These are phyloP conservation scores for Zaprionus africanus DNA, from an alignment of 1,140 invertebrate genomes.

Conservation along the genomic window DNA sequence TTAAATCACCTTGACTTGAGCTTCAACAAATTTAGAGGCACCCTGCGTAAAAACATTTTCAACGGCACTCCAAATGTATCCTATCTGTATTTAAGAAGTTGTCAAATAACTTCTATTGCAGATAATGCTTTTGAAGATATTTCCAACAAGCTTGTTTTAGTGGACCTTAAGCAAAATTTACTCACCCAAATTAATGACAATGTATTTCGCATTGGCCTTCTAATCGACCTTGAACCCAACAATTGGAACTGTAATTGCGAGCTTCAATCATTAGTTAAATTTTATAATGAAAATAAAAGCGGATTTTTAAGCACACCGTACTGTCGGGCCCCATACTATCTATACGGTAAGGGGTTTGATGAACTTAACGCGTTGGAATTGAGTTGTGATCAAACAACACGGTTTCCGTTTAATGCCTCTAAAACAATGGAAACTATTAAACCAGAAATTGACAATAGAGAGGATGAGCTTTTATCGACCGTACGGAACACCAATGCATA, in stretches of 20 bases:
- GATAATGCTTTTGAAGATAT: slow-evolving; percentile 50
- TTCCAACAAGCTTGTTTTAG: slow-evolving; percentile 25
- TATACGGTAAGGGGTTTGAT: slow-evolving; percentile 50
- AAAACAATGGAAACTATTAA: not conserved
- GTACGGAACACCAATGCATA: slow-evolving; percentile 1
- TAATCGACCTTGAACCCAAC: slow-evolving; percentile 52
- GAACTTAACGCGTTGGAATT: slow-evolving; percentile 29
- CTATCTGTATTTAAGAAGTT: slow-evolving; percentile 44
- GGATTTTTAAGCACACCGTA: slow-evolving; percentile 52
- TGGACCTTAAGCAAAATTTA: slow-evolving; percentile 55
- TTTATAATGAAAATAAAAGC: slow-evolving; percentile 35
- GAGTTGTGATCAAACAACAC: slow-evolving; percentile 14
- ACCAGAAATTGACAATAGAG: not conserved
- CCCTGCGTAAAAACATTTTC: slow-evolving; percentile 43
- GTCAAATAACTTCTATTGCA: slow-evolving; percentile 46
- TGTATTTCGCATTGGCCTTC: not conserved
- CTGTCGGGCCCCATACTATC: slow-evolving; percentile 44
- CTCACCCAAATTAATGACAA: slow-evolving; percentile 41
- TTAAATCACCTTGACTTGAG: slow-evolving; percentile 59
- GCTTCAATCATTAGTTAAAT: slow-evolving; percentile 26
- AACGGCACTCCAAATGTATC: slow-evolving; percentile 50
- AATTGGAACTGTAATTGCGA: slow-evolving; percentile 60
- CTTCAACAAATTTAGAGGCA: slow-evolving; percentile 48
- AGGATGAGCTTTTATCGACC: not conserved
- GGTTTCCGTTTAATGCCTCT: not conserved